Evolutionary conservation across 2,888 invertebrate genomes (phyloP).

Genomic region (Amblyjoppa proteus): DNA sequence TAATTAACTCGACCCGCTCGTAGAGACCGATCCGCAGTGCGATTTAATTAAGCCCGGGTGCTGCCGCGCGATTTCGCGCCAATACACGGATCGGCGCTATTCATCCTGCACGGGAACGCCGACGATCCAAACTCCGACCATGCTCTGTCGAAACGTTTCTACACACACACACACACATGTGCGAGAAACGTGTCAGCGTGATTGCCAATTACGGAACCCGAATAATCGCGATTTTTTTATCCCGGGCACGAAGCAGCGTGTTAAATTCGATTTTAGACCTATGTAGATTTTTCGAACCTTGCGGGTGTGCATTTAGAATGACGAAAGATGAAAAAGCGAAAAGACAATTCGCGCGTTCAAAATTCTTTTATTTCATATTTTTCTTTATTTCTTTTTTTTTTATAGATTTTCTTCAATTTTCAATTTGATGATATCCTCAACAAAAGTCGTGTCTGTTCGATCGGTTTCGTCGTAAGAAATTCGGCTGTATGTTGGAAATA

Average conservation of each 20-base stretch:
- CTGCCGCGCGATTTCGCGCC: constrained; percentile 21
- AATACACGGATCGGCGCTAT: background rate
- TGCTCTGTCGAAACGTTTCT: constrained; percentile 3
- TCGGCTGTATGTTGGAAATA: too few species aligned
- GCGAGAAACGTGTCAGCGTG: background rate
- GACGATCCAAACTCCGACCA: constrained; percentile 18
- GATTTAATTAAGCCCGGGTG: constrained; percentile 59
- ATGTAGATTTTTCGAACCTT: too few species aligned
- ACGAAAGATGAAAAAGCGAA: background rate
- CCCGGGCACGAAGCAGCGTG: too few species aligned
- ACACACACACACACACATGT: too few species aligned
- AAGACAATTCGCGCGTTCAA: background rate
- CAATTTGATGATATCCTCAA: too few species aligned
- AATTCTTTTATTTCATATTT: too few species aligned
- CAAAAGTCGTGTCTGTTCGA: too few species aligned
- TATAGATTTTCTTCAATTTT: background rate
- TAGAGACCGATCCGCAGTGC: constrained; percentile 53
- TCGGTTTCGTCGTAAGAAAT: too few species aligned
- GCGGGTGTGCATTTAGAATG: background rate
- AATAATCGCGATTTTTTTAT: too few species aligned
- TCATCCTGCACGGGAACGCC: constrained; percentile 1
- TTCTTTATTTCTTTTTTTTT: background rate
- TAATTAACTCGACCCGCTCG: constrained; percentile 55
- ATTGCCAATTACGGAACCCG: background rate
- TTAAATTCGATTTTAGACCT: too few species aligned